Evolutionary conservation across 2,797 vertebrate genomes (phyloP).

Genomic region (Syngnathus rostellatus): DNA sequence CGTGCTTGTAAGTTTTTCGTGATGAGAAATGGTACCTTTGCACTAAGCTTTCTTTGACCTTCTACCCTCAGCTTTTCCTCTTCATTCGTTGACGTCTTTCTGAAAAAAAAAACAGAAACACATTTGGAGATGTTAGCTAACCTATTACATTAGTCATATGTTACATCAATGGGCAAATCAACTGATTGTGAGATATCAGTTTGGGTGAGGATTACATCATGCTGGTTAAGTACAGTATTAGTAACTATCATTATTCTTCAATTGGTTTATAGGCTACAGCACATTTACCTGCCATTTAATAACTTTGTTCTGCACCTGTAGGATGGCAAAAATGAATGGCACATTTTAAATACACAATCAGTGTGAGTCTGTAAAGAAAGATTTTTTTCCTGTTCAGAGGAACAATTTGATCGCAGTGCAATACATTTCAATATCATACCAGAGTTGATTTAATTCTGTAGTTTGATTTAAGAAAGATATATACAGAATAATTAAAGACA

Average conservation of each 20-base stretch:
- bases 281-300: constrained; percentile 64
- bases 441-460: too few relatives aligned
- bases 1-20: too few relatives aligned
- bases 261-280: background rate
- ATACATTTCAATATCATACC: too few relatives aligned
- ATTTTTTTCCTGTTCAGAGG: too few relatives aligned
- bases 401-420: too few relatives aligned
- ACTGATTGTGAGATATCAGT: background rate
- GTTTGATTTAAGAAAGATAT: too few relatives aligned
- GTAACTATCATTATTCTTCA: constrained; percentile 13
- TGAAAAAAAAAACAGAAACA: constrained; percentile 33
- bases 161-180: constrained; percentile 12
- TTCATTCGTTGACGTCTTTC: constrained; percentile 45
- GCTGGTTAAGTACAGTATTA: constrained; percentile 33
- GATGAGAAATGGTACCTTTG: constrained; percentile 41
- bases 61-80: constrained; percentile 35
- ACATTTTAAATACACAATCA: constrained; percentile 1
- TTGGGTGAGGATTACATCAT: constrained; percentile 26
- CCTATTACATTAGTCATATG: background rate
- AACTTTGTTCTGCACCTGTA: constrained; percentile 67
- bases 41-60: constrained; percentile 26
- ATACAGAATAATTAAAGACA: too few relatives aligned
- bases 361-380: too few relatives aligned
- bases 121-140: background rate
- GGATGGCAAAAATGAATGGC: constrained; percentile 26